Base-by-base conservation (phyloP, 2,888 invertebrate genomes). In the Hypomecis atomaria region DNA sequence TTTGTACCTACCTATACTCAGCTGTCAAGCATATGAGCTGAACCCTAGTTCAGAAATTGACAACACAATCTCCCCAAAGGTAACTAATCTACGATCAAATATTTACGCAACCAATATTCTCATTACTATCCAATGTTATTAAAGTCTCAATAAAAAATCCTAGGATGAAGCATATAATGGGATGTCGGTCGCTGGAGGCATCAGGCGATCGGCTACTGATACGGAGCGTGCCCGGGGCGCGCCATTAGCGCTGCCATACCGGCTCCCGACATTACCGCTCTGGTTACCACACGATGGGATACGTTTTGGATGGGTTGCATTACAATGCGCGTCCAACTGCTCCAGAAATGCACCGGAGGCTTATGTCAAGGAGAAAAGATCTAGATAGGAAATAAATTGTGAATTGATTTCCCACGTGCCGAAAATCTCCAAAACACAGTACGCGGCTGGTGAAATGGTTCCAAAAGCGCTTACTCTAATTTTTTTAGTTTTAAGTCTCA, bases 161-260 rank as follows among this genome's bases (percentile, higher is more conserved):
- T 73, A 74, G 74, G 63, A 73, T 72, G 62, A 66, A 50, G 70
- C 69, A 69, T 71, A 74, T 81, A 81, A 82, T 81, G 79, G 78
- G 76, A 72, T 64, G 67, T 65, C 70, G 66, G 79, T 74, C 72
- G 77, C 78, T 79, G 53, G 71, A 55, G 70, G 67, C 72, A 57
- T 65, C 65, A 56, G 52, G 53, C 62, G 76, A 74, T 76, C 75
- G 74, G 85, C 87, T 86, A 81, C 88, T 79, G 88, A 86, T 85
- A 85, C 79, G 79, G 79, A 78, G 82, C 76, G 78, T 72, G 85
- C 87, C 85, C 74, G 80, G 75, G 84, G 89, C 84, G 78, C 78
- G 78, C 85, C 88, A 89, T 90, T 90, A 89, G 85, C 85, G 84
- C 83, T 76, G 81, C 79, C 76, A 82, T 83, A 83, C 83, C 78